Base-by-base conservation (phyloP, 1,140 invertebrate genomes). In the Wasmannia auropunctata region DNA sequence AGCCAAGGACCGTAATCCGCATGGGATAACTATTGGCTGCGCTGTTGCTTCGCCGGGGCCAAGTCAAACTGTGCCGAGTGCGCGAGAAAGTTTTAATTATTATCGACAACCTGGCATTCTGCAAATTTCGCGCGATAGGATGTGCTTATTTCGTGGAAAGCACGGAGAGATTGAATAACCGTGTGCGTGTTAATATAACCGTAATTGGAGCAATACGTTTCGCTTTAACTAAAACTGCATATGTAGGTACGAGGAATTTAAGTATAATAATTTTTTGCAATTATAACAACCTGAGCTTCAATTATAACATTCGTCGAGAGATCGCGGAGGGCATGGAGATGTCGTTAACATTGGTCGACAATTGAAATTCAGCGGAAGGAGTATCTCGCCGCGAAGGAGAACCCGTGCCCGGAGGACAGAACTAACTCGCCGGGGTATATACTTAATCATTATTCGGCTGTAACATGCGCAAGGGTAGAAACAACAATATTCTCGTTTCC, bases 401-500 rank as follows among this genome's bases (percentile, higher is more conserved):
- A 74, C 69, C 75, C 77, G 69, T 90, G 89, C 92, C 93, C 92
- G 67, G 67, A 91, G 93, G 93, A 90, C 75, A 91, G 90, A 90
- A 92, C 92, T 91, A 94, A 94, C 92, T 95, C 92, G 84, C 85
- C 75, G 76, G 62, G 69, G 89, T 92, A 86, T 51, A 87, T 87
- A 90, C 90, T 92, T 93, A 94, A 94, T 94, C 93, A 91, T 93
- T 91, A 93, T 92, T 93, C 90, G 88, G 92, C 93, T 94, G 93
- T 94, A 6, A 14, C 95, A 94, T 94, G 94, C 94, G 92, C 92
- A 94, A 93, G 94, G 94, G 94, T 93, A 92, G 94, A 94, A 95
- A 95, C 93, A 95, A 95, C 94, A 95, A 95, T 95, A 95, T 94
- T 86, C 88, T 58, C 81, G 65, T 91, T 88, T 88, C 77, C 89